Evolutionary conservation across 2,113 vertebrate genomes (phyloP), one percentile per base, ranked within the genome.

Genomic region (Siphamia tubifer): DNA sequence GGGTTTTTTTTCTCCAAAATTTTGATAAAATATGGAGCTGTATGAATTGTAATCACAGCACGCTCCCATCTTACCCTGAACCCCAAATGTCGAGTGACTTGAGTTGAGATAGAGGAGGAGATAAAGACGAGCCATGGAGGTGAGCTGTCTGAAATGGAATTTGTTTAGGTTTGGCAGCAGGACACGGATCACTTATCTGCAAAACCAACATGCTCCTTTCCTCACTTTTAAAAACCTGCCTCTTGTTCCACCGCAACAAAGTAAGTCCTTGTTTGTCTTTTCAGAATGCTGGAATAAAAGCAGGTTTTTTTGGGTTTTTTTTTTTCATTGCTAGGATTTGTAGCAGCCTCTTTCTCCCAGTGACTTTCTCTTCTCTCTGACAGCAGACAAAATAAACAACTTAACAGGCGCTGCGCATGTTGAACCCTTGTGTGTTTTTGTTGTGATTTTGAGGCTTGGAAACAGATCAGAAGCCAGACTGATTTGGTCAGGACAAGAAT

Each of bases 141-240:
- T 87, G 86, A 90, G 83, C 82, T 87, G 83, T 87, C 84, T 81
- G 80, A 90, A 77, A 88, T 87, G 91, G 92, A 92, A 91, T 92
- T 91, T 90, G 89, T 93, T 92, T 90, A 88, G 83, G 72, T 91
- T 91, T 92, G 89, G 90, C 87, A 86, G 79, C 19, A 19, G 64
- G 79, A 88, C 85, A 71, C 23, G 66, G 87, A 90, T 90, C 85
- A 89, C 87, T 92, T 89, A 90, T 91, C 90, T 85, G 62, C 79
- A 84, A 88, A 91, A 87, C 79, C 77, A 91, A 89, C 87, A 92
- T 74, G 84, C 52, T 74, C 79, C 77, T 85, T 80, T 91, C 75
- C 83, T 85, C 72, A 38, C 79, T 54, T 38, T 70, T 53, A 71
- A 77, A 87, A 66, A 81, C 74, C 63, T 58, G 62, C 68, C 78